Conservation (phyloP, 2,888 invertebrate genomes). For the Noctua janthe region DNA sequence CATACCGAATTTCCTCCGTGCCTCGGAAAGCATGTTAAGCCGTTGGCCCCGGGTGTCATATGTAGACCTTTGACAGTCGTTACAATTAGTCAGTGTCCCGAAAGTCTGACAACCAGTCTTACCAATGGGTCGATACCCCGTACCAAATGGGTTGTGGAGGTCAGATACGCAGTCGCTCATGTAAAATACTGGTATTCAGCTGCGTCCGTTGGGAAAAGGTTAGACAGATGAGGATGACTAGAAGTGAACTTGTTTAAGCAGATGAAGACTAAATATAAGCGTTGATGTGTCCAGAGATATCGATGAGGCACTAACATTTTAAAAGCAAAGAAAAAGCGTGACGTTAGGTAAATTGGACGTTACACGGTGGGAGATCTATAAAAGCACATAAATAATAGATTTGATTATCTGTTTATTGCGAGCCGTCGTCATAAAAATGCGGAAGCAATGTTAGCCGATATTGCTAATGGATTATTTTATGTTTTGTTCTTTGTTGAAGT, state of each 20-base stretch:
- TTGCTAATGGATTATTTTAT: conserved; percentile 43
- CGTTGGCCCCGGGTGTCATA: no score
- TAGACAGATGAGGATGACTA: background rate
- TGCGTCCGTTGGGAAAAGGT: no score
- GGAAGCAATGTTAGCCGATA: conserved; percentile 27
- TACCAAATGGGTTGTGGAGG: no score
- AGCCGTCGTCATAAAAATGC: conserved; percentile 15
- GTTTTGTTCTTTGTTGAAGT: background rate
- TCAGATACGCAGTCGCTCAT: no score
- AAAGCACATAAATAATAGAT: conserved; percentile 31
- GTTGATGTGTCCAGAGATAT: background rate
- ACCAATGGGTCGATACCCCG: no score
- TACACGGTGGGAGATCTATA: conserved; percentile 1
- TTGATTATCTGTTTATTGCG: conserved; percentile 39
- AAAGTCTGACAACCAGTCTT: no score
- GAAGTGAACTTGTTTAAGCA: background rate
- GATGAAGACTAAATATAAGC: background rate
- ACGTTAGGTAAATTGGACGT: background rate
- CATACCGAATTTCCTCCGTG: no score
- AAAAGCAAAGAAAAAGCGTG: background rate
- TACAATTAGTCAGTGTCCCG: no score
- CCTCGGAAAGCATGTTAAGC: no score
- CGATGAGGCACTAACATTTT: background rate
- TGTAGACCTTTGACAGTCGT: no score
- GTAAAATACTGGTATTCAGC: no score